phyloP scores from a whole-genome alignment of 2,113 vertebrate genomes.

The Accipiter cooperii region DNA sequence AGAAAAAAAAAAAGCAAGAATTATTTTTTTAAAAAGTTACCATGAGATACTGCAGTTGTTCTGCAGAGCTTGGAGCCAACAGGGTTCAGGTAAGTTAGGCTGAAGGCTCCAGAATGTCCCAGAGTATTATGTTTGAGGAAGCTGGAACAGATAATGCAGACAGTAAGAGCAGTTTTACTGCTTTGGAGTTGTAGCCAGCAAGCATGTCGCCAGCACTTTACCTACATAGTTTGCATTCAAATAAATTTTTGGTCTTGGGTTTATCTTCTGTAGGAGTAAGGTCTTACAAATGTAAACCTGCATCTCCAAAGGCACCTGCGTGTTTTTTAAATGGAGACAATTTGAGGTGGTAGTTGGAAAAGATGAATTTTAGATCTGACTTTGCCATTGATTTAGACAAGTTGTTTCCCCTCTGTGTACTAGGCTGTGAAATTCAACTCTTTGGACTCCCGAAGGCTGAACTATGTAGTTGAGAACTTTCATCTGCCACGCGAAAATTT shows the following conservation, averaged over 20 bases:
- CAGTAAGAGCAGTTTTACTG: not conserved
- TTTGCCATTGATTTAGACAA: not conserved
- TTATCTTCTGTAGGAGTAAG: not conserved
- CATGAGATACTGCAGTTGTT: not conserved
- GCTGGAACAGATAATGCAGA: not conserved
- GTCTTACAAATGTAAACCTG: not conserved
- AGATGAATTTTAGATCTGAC: not conserved
- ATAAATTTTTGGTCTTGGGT: slow-evolving; percentile 5
- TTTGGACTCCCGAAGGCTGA: not conserved
- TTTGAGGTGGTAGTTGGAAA: not conserved
- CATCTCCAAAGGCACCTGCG: not conserved
- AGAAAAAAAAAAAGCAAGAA: not conserved
- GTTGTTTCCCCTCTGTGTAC: not conserved
- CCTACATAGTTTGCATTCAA: not conserved
- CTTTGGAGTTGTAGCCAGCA: not conserved
- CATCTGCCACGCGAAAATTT: not conserved
- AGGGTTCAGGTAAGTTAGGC: not conserved
- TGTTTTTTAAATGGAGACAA: not conserved
- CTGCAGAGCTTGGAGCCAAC: not conserved
- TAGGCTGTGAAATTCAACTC: not conserved
- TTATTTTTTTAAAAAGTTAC: slow-evolving; percentile 10
- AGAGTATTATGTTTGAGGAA: not conserved
- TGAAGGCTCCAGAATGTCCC: not conserved
- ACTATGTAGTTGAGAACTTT: not conserved
- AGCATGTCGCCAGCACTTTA: not conserved